phyloP scores from a whole-genome alignment of 2,113 vertebrate genomes.

The Corythaixoides concolor region DNA sequence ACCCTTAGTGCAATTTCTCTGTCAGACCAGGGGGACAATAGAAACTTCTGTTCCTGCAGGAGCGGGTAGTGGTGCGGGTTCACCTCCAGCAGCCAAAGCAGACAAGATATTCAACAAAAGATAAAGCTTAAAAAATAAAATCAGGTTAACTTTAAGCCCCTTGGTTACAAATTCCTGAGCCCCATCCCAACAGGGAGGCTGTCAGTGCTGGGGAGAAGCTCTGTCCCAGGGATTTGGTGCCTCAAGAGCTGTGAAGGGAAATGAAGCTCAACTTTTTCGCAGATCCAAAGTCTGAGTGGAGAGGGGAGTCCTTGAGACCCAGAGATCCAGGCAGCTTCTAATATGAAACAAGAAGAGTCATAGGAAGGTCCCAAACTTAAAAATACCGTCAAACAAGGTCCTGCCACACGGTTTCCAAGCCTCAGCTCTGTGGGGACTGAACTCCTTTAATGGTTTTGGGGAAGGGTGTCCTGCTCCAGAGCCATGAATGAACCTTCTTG shows the following conservation, averaged over 20 bases:
- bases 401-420: background rate
- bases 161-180: background rate
- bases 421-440: background rate
- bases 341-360: background rate
- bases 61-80: background rate
- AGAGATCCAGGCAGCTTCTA: background rate
- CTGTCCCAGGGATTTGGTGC: background rate
- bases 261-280: background rate
- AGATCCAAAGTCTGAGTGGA: background rate
- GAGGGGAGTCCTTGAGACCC: background rate
- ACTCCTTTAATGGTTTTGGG: background rate
- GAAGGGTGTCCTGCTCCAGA: background rate
- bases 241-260: background rate
- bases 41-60: background rate
- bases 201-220: background rate
- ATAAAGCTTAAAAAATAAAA: background rate
- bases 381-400: background rate
- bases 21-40: background rate
- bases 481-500: conserved; percentile 53
- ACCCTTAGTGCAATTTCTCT: background rate
- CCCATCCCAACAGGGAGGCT: fast-evolving
- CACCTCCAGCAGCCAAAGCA: background rate
- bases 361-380: background rate
- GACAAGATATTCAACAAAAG: background rate
- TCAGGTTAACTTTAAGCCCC: background rate